Evolutionary conservation across 2,113 vertebrate species (phyloP).

Genomic region (Antechinus stuartii): DNA sequence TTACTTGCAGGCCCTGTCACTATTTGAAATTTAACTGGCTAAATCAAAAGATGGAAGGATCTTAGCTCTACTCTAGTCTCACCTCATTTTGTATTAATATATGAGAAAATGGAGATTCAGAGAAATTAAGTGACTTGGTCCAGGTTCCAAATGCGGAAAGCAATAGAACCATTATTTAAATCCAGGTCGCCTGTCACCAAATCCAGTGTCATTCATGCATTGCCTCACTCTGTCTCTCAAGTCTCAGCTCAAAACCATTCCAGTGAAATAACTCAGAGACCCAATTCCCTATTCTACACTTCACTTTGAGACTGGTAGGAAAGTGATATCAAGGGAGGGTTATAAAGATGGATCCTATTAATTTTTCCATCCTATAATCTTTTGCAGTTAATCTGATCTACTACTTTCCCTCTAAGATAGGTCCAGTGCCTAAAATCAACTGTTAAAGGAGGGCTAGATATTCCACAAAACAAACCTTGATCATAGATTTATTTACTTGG

Average conservation of each 20-base stretch:
- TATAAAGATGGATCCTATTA: background rate
- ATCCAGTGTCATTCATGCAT: background rate
- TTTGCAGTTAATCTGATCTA: background rate
- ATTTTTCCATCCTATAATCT: background rate
- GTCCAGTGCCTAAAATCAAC: accelerated
- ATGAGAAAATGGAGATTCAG: background rate
- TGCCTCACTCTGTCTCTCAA: background rate
- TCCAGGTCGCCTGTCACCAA: background rate
- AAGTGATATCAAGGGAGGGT: accelerated
- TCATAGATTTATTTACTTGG: background rate
- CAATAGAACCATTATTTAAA: background rate
- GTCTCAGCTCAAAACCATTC: background rate
- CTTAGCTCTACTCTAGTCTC: background rate
- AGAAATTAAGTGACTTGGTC: background rate
- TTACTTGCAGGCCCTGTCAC: background rate
- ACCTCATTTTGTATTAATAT: background rate
- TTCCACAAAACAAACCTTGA: background rate
- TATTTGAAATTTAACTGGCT: background rate
- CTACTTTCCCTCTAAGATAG: accelerated
- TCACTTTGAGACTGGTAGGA: background rate
- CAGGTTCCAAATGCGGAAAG: background rate
- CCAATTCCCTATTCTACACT: background rate
- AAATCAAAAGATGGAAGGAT: background rate
- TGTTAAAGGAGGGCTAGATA: background rate
- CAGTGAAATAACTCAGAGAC: background rate